Evolutionary conservation across 2,888 invertebrate species (phyloP).

Genomic region (Calliphora vomitoria): DNA sequence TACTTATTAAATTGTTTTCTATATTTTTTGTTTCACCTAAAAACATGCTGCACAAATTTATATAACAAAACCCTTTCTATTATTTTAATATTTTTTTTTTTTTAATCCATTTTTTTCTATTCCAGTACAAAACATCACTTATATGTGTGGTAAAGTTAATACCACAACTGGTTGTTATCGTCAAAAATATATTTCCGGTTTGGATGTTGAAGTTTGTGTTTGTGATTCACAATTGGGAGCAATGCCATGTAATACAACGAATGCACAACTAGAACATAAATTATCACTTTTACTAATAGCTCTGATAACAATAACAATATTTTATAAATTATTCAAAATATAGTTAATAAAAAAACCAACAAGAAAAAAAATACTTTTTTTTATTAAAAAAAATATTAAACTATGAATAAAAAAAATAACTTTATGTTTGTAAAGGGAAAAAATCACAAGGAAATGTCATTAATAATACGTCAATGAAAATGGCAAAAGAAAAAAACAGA

Average conservation of each 20-base stretch:
- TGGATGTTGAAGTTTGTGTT: constrained; percentile 85
- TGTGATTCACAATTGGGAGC: constrained; percentile 84
- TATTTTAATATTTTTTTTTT: constrained; percentile 11
- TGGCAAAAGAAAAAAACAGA: constrained; percentile 29
- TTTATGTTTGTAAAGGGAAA: constrained; percentile 24
- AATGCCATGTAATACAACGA: constrained; percentile 84
- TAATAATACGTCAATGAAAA: constrained; percentile 66
- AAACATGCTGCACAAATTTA: no score
- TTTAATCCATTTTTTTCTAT: constrained; percentile 22
- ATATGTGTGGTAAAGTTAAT: constrained; percentile 88
- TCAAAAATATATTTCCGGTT: constrained; percentile 85
- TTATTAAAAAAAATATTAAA: constrained; percentile 5
- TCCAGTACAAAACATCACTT: constrained; percentile 89
- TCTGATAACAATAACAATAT: constrained; percentile 67
- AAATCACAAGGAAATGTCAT: constrained; percentile 62
- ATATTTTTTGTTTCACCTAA: no score
- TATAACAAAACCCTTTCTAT: not conserved
- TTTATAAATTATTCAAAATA: constrained; percentile 69
- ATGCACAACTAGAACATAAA: constrained; percentile 57
- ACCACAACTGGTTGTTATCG: constrained; percentile 87
- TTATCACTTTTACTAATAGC: constrained; percentile 70
- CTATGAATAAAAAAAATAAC: constrained; percentile 19
- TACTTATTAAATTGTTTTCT: no score
- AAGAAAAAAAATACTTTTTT: constrained; percentile 9
- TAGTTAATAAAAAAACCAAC: constrained; percentile 57